These are phyloP conservation scores for Catharus bicknelli DNA, from an alignment of 2,113 vertebrate species.

Conservation along the genomic window DNA sequence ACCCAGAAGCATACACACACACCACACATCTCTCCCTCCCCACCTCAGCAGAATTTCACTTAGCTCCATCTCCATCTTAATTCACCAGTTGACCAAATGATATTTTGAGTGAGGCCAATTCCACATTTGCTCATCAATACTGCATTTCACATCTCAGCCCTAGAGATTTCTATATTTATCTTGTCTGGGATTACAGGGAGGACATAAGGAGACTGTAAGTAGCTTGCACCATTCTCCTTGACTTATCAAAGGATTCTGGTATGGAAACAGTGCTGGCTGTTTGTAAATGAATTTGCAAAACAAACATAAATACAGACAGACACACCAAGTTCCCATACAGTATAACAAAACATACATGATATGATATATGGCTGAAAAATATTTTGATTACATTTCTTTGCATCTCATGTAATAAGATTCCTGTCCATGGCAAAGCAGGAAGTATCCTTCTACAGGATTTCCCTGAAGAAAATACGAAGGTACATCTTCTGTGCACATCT, in stretches of 20 bases:
- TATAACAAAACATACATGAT: neutral
- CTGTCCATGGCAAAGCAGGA: neutral
- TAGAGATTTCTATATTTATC: conserved; percentile 16
- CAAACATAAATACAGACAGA: neutral
- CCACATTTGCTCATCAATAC: neutral
- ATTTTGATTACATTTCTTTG: neutral
- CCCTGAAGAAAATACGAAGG: neutral
- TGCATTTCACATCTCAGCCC: neutral
- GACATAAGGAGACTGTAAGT: neutral
- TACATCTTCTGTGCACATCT: neutral
- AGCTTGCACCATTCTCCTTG: neutral
- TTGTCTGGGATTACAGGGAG: neutral
- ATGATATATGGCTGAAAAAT: neutral
- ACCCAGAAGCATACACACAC: neutral
- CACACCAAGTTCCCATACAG: neutral
- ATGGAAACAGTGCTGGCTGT: neutral
- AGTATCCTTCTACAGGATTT: neutral
- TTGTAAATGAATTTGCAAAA: neutral
- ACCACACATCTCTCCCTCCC: neutral
- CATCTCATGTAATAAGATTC: neutral
- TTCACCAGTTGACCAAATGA: neutral
- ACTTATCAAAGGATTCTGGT: neutral
- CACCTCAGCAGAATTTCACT: neutral
- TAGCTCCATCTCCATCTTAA: neutral
- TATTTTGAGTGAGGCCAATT: neutral